Evolutionary conservation across 2,888 invertebrate genomes (phyloP).

Genomic region (Microplitis manilae): DNA sequence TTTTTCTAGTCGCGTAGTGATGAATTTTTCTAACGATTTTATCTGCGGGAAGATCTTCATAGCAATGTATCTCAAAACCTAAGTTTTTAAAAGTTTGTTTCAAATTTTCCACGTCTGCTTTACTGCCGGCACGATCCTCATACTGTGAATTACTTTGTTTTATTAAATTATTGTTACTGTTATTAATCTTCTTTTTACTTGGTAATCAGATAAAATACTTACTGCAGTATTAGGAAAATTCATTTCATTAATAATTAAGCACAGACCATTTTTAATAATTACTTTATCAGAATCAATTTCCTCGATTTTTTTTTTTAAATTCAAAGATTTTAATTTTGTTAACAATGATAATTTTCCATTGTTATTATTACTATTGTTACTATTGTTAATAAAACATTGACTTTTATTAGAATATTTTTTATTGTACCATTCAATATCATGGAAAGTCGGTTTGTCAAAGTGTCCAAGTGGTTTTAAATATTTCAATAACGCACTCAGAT

Average conservation of each 20-base stretch:
- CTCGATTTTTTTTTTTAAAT: not conserved
- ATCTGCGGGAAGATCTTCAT: not conserved
- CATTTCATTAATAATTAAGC: conserved; percentile 25
- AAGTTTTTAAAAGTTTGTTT: conserved; percentile 22
- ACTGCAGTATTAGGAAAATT: conserved; percentile 6
- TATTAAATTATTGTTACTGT: not conserved
- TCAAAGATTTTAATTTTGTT: not conserved
- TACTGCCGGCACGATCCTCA: conserved; percentile 25
- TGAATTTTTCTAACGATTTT: conserved; percentile 3
- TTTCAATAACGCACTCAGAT: conserved; percentile 18
- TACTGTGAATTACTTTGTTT: conserved; percentile 2
- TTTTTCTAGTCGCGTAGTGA: not conserved
- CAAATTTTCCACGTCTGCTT: conserved; percentile 9
- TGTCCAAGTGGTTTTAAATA: conserved; percentile 25
- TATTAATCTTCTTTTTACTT: not conserved
- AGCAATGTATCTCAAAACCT: not conserved
- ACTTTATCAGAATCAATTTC: not conserved
- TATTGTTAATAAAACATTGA: not conserved
- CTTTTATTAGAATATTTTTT: not conserved
- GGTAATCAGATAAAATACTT: not conserved
- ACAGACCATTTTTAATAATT: conserved; percentile 14
- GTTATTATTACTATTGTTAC: not conserved
- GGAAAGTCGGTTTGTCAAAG: conserved; percentile 15
- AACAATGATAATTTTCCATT: too few species aligned
- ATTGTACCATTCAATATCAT: conserved; percentile 26